These are phyloP conservation scores for Pedetes capensis DNA, from an alignment of 2,113 vertebrate genomes.

Conservation along the genomic window DNA sequence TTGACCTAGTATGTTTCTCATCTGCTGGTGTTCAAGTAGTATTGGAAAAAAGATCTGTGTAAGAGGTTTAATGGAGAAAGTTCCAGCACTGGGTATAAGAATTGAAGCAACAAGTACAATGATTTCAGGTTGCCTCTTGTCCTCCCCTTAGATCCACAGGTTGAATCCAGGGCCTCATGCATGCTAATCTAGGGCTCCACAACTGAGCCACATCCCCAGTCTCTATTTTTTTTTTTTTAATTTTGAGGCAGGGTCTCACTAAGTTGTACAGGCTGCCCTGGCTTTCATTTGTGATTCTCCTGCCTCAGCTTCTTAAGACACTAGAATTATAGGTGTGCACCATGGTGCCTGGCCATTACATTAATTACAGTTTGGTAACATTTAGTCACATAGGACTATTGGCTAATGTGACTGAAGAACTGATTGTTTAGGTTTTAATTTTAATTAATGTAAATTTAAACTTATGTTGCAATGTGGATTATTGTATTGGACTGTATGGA, in stretches of 20 bases:
- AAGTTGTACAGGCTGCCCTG: too few species aligned
- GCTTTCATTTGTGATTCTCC: too few species aligned
- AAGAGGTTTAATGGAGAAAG: neutral
- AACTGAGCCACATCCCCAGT: too few species aligned
- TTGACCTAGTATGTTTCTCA: neutral
- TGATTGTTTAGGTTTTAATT: neutral
- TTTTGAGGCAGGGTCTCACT: too few species aligned
- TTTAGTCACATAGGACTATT: neutral
- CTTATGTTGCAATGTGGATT: neutral
- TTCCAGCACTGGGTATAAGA: neutral
- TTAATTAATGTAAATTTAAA: neutral
- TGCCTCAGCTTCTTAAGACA: too few species aligned
- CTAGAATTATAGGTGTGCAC: too few species aligned
- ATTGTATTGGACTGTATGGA: neutral
- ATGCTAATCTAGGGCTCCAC: too few species aligned
- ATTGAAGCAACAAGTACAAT: neutral
- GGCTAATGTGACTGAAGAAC: neutral
- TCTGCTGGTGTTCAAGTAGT: neutral
- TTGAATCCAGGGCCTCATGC: too few species aligned
- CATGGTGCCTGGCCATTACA: too few species aligned
- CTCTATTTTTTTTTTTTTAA: too few species aligned
- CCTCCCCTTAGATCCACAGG: too few species aligned
- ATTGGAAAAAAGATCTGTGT: neutral
- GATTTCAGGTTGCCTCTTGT: too few species aligned
- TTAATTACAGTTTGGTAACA: neutral